Conservation (phyloP, 2,113 vertebrate genomes). For the Colinus virginianus region DNA sequence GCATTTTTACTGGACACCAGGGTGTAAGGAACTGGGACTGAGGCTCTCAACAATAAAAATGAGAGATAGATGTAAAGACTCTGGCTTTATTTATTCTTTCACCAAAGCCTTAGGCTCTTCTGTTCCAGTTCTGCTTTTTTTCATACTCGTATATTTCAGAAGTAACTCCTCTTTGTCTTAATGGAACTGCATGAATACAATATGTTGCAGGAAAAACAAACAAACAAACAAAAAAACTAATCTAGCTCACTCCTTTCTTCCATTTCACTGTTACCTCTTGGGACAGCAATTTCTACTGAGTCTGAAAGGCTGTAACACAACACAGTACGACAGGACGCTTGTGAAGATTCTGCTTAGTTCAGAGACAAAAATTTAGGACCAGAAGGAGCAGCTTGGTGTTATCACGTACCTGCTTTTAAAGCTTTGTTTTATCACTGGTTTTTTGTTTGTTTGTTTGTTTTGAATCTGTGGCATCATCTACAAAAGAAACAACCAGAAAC, state of each 20-base stretch:
- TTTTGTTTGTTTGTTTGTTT: background rate
- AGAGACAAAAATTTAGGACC: background rate
- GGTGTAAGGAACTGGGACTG: background rate
- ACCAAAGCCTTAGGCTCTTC: background rate
- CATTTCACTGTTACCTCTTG: background rate
- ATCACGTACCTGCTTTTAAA: background rate
- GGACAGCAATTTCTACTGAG: background rate
- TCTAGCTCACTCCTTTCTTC: background rate
- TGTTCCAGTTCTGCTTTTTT: background rate
- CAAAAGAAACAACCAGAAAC: background rate
- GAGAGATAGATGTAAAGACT: background rate
- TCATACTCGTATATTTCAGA: background rate
- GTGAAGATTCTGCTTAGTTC: background rate
- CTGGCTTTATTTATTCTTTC: background rate
- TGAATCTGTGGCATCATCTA: background rate
- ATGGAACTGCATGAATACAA: background rate
- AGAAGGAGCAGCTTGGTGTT: background rate
- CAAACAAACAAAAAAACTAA: background rate
- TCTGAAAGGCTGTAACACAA: background rate
- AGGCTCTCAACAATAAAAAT: background rate
- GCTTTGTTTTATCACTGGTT: background rate
- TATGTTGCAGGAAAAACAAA: background rate
- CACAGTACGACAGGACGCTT: background rate
- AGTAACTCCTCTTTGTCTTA: background rate
- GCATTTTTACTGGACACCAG: background rate